Evolutionary conservation across 2,797 vertebrate species (phyloP).

Genomic region (Tadarida brasiliensis): DNA sequence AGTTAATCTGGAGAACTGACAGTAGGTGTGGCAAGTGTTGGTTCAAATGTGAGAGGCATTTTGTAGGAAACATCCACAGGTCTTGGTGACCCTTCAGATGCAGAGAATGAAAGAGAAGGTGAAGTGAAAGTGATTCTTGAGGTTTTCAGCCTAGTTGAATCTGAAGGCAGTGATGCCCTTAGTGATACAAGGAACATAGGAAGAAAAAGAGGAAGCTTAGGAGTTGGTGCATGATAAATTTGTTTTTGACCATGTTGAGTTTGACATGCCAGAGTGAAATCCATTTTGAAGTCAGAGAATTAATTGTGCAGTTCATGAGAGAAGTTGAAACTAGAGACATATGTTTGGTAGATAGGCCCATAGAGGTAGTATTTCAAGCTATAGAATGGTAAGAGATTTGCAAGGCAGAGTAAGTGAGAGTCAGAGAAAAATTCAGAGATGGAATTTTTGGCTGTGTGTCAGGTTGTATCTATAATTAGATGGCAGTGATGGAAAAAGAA

Average conservation of each 20-base stretch:
- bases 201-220: conserved; percentile 67
- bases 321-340: conserved; percentile 28
- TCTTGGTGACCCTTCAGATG: neutral
- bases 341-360: conserved; percentile 3
- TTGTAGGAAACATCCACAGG: conserved; percentile 19
- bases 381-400: neutral
- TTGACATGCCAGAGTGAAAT: conserved; percentile 22
- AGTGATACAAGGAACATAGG: conserved; percentile 50
- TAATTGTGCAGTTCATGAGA: conserved; percentile 44
- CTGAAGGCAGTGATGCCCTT: conserved; percentile 68
- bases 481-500: neutral
- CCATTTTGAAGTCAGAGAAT: conserved; percentile 68
- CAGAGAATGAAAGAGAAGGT: conserved; percentile 45
- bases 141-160: conserved; percentile 73
- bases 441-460: neutral
- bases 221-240: neutral
- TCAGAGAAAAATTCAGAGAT: conserved; percentile 1
- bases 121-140: conserved; percentile 80
- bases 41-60: neutral
- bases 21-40: neutral
- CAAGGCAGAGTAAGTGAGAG: neutral
- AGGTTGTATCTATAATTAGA: neutral
- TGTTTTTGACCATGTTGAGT: conserved; percentile 41
- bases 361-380: neutral
- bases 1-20: neutral